These are phyloP conservation scores for Agonum fuliginosum DNA, from an alignment of 2,888 invertebrate species.

Conservation along the genomic window DNA sequence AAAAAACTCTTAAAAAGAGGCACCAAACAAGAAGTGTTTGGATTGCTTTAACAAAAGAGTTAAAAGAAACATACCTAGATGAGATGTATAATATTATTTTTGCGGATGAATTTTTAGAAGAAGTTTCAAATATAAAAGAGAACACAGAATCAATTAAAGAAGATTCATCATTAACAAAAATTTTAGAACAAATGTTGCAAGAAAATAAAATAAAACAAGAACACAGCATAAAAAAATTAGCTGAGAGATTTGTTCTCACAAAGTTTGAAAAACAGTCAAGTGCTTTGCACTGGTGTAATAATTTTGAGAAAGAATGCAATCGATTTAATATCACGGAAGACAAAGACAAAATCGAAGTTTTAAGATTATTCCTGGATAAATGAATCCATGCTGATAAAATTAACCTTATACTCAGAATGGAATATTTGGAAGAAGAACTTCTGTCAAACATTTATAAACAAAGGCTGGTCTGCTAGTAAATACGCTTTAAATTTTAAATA, in stretches of 20 bases:
- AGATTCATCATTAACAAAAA: not conserved
- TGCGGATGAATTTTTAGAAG: conserved; percentile 60
- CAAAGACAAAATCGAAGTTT: conserved; percentile 63
- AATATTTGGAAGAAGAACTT: conserved; percentile 64
- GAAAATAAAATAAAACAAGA: conserved; percentile 57
- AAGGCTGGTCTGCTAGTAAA: conserved; percentile 63
- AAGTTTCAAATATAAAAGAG: not conserved
- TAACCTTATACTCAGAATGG: conserved; percentile 62
- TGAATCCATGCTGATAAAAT: conserved; percentile 60
- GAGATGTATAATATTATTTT: conserved; percentile 62
- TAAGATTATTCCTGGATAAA: conserved; percentile 63
- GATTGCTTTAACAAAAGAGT: conserved; percentile 62
- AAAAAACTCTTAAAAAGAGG: conserved; percentile 61
- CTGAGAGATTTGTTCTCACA: conserved; percentile 63
- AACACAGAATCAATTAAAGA: not conserved
- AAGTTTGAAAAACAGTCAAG: conserved; percentile 62
- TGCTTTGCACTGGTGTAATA: conserved; percentile 62
- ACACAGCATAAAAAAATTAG: conserved; percentile 62
- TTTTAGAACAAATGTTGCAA: conserved; percentile 60
- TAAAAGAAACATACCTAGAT: conserved; percentile 60
- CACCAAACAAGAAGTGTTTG: conserved; percentile 61
- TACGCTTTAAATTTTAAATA: conserved; percentile 64
- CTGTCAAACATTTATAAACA: conserved; percentile 63
- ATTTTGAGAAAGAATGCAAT: conserved; percentile 64
- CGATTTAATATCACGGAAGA: conserved; percentile 60